phyloP scores from a whole-genome alignment of 2,888 invertebrate genomes.

The Diplolepis rosae region DNA sequence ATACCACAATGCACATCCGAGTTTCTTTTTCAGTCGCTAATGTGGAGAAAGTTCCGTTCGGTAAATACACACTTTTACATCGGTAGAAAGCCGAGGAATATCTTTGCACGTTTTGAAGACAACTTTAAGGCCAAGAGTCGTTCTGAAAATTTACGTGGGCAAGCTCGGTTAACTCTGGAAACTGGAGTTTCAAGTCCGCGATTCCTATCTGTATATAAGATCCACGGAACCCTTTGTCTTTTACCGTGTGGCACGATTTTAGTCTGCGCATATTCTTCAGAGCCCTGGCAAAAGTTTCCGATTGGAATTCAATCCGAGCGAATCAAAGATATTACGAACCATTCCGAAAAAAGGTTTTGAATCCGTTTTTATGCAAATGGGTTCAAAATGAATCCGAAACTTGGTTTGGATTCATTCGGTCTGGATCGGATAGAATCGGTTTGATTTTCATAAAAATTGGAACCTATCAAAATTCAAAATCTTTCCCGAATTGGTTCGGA shows the following conservation, averaged over 20 bases:
- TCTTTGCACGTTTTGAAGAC: conserved; percentile 5
- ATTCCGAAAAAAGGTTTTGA: too few species aligned
- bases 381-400: too few species aligned
- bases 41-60: conserved; percentile 9
- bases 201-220: conserved; percentile 47
- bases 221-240: conserved; percentile 56
- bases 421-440: too few species aligned
- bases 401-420: too few species aligned
- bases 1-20: conserved; percentile 7
- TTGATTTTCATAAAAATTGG: too few species aligned
- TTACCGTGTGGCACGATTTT: conserved; percentile 53
- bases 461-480: too few species aligned
- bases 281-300: too few species aligned
- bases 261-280: conserved; percentile 56
- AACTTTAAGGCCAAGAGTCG: not conserved
- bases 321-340: too few species aligned
- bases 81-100: conserved; percentile 1
- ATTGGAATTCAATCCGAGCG: too few species aligned
- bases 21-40: conserved; percentile 13
- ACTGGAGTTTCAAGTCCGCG: conserved; percentile 37
- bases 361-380: too few species aligned
- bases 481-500: too few species aligned
- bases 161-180: conserved; percentile 28
- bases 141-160: not conserved
- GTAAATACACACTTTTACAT: conserved; percentile 10